Evolutionary conservation across 2,888 invertebrate genomes (phyloP), one percentile per base, ranked within the genome.

Genomic region (Deilephila porcellus): DNA sequence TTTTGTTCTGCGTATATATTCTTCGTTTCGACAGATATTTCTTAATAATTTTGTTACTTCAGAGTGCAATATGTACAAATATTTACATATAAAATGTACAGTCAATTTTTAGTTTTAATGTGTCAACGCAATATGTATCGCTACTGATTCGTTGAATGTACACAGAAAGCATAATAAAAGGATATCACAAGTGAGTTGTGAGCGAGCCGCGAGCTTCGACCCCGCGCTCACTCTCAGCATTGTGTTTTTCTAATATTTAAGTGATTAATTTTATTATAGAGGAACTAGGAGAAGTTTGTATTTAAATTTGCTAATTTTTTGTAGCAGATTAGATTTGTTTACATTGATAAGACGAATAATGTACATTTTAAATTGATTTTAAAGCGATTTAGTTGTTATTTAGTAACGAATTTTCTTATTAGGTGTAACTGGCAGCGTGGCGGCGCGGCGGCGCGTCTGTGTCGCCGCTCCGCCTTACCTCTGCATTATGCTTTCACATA

Each of bases 21-120:
- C 87, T 93, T 91, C 90, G 89, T 91, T 92, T 92, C 88, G 90
- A 91, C 90, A 90, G 86, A 90, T 90, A 86, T 91, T 89, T 90
- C 89, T 90, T 90, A 92, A 91, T 90, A 90, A 90, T 91, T 88
- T 94, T 92, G 93, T 94, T 93, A 93, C 91, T 94, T 94, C 94
- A 95, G 96, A 96, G 96, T 96, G 96, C 96, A 96, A 96, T 96
- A 96, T 96, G 96, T 96, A 96, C 96, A 96, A 96, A 96, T 96
- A 96, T 96, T 96, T 94, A 94, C 94, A 94, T 93, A 90, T 89
- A 87, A 90, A 89, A 85, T 94, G 94, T 94, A 94, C 94, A 94
- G 94, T 94, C 88, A 93, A 86, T 90, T 94, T 92, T 93, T 94
- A 93, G 93, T 93, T 94, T 90, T 94, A 93, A 93, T 93, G 85